Conservation (phyloP, 2,113 vertebrate genomes). For the Parus major region DNA sequence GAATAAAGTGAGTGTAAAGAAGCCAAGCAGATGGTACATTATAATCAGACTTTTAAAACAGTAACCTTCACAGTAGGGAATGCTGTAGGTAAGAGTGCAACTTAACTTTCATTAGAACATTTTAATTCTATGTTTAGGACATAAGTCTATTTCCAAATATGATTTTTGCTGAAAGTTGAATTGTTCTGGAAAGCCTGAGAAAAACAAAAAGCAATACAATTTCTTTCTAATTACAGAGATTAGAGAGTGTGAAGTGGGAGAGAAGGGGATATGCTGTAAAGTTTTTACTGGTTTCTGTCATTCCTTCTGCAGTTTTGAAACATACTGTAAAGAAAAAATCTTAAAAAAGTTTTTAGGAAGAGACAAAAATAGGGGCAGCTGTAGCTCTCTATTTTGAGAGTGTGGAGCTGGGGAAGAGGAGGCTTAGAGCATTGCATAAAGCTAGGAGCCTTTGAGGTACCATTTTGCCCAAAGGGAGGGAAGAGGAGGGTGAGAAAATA, state of each 20-base stretch:
- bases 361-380: not conserved
- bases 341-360: not conserved
- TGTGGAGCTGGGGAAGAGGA: not conserved
- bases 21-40: constrained; percentile 59
- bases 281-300: constrained; percentile 6
- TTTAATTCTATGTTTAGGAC: constrained; percentile 33
- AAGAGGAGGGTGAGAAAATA: not conserved
- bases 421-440: not conserved
- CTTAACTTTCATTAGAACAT: constrained; percentile 55
- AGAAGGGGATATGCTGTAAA: not conserved
- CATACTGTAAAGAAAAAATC: not conserved
- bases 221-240: not conserved
- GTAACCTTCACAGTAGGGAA: constrained; percentile 62
- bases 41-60: constrained; percentile 57
- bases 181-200: constrained; percentile 16
- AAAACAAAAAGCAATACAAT: not conserved
- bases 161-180: constrained; percentile 6
- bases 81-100: constrained; percentile 50
- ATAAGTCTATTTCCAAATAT: constrained; percentile 2
- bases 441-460: not conserved
- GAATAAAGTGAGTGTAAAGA: constrained; percentile 20
- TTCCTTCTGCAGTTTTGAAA: constrained; percentile 16
- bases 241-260: not conserved
- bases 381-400: not conserved
- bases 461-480: not conserved